phyloP scores from a whole-genome alignment of 2,113 vertebrate genomes.

The Gymnocephalus cernua region DNA sequence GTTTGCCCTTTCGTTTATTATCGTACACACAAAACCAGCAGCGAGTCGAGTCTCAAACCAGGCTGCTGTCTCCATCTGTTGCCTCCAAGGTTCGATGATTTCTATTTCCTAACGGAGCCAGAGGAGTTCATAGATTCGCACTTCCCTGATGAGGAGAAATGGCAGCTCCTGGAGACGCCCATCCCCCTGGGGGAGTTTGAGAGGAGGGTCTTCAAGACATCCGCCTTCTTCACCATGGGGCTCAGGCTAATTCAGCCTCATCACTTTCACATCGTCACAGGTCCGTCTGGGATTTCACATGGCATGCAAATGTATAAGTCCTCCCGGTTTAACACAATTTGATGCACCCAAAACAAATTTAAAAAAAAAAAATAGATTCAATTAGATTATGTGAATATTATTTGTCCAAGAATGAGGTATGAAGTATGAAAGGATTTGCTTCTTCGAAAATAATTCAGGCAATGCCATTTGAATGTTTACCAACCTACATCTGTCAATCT shows the following conservation, averaged over 20 bases:
- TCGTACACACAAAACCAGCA: neutral
- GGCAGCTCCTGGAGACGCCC: conserved; percentile 84
- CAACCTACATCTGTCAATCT: neutral
- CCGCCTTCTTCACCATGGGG: conserved; percentile 83
- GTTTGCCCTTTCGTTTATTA: conserved; percentile 1
- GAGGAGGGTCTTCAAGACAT: conserved; percentile 84
- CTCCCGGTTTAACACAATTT: neutral
- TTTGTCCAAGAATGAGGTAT: neutral
- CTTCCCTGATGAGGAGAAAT: conserved; percentile 82
- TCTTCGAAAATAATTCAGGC: neutral
- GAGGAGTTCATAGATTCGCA: conserved; percentile 85
- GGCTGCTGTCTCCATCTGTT: conserved; percentile 47
- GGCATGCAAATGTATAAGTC: neutral
- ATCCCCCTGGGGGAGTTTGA: conserved; percentile 81
- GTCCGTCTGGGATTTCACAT: conserved; percentile 41
- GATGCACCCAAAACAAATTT: too few relatives aligned
- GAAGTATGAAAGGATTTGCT: neutral
- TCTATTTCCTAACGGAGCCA: conserved; percentile 87
- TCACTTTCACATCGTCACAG: conserved; percentile 81
- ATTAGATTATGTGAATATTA: neutral
- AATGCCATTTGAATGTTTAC: neutral
- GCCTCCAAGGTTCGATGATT: conserved; percentile 83
- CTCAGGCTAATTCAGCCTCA: conserved; percentile 83
- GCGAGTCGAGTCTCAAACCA: conserved; percentile 36
- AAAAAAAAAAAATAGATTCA: neutral